Conservation (phyloP, 2,113 vertebrate genomes). For the Peromyscus maniculatus region DNA sequence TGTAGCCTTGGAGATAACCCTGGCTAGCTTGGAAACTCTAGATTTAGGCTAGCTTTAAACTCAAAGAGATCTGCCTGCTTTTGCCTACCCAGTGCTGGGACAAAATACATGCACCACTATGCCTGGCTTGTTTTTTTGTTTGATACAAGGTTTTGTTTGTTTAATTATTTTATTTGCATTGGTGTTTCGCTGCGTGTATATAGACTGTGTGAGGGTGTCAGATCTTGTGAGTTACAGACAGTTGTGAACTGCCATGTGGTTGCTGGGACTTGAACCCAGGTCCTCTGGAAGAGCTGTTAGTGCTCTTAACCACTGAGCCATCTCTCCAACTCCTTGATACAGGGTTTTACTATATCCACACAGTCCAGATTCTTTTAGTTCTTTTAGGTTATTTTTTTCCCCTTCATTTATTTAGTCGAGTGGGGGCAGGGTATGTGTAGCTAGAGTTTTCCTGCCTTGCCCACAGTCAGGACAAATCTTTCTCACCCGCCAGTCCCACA, state of each 20-base stretch:
- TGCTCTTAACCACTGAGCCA: too few species aligned
- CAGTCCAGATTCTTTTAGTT: not conserved
- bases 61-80: not conserved
- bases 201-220: too few species aligned
- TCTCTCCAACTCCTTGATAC: not conserved
- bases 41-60: not conserved
- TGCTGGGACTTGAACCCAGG: too few species aligned
- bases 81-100: not conserved
- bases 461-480: too few species aligned
- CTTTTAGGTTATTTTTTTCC: not conserved
- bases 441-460: too few species aligned
- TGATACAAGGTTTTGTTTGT: not conserved
- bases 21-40: not conserved
- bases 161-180: too few species aligned
- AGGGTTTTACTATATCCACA: not conserved
- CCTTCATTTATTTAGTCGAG: not conserved
- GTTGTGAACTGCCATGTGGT: too few species aligned
- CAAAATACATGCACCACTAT: not conserved
- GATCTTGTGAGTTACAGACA: too few species aligned
- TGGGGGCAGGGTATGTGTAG: not conserved
- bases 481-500: too few species aligned
- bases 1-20: not conserved
- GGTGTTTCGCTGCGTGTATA: too few species aligned
- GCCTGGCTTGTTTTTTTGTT: not conserved
- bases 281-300: too few species aligned